Base-by-base conservation (phyloP, 2,797 vertebrate genomes). In the Crypturellus tataupa region DNA sequence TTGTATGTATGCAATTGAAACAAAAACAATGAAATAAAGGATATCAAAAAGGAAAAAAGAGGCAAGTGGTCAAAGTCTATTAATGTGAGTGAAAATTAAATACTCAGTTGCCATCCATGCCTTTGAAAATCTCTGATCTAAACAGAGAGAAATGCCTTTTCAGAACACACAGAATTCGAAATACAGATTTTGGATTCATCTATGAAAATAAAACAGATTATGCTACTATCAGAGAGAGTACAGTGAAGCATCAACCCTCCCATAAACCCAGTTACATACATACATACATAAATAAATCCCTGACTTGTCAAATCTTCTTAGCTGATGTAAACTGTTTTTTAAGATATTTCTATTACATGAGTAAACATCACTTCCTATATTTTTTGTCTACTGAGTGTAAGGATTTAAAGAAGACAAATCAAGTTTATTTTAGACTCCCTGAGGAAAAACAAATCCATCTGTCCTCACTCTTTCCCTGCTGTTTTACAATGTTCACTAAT, bases 381-480 rank as follows among this genome's bases (percentile, higher is more conserved):
- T 92, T 96, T 94, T 84, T 87, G 62, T 72, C 55, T 20, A 67
- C 63, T 82, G 64, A 85, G 79, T 92, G 71, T 80, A 91, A 92
- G 72, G 79, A 94, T 94, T 96, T 95, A 95, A 96, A 96, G 79
- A 91, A 92, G 93, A 94, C 55, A 88, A 88, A 94, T 90, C 81
- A 92, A 94, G 85, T 89, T 96, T 95, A 91, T 80, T 94, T 96
- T 95, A 88, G 87, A 84, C 72, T 95, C 96, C 90, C 89, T 55
- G 15, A 94, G 94, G 95, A 95, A 94, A 96, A 94, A 65, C 92
- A 95, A 95, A 84, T 80, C 80, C 93, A 85, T 93, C 92, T 95
- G 93, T 94, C 84, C 94, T 92, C 35, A 77, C 93, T 95, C 79
- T 33, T 90, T 92, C 55, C 91, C 76, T 1, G 10, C 64, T 73